Evolutionary conservation across 2,888 invertebrate species (phyloP).

Genomic region (Drosophila engyochracea): DNA sequence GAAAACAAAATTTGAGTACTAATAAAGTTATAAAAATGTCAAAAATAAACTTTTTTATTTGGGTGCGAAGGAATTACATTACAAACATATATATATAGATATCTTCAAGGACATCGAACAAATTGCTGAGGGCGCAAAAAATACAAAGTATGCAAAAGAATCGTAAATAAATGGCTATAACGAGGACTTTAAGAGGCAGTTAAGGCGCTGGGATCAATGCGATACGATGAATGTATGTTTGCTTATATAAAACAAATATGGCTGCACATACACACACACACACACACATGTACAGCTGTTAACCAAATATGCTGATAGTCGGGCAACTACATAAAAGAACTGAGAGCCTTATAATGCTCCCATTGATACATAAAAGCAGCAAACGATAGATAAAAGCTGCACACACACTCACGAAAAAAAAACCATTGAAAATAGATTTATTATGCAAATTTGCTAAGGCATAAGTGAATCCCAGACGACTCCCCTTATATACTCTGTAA

Average conservation of each 20-base stretch:
- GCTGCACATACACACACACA: conserved; percentile 27
- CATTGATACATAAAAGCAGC: conserved; percentile 61
- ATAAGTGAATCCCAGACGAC: conserved; percentile 64
- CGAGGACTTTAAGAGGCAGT: conserved; percentile 56
- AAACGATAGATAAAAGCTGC: conserved; percentile 35
- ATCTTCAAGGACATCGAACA: conserved; percentile 17
- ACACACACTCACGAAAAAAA: conserved; percentile 36
- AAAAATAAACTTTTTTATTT: conserved; percentile 29
- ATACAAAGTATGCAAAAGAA: conserved; percentile 31
- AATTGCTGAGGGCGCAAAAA: conserved; percentile 21
- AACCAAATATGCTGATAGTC: conserved; percentile 63
- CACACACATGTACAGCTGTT: conserved; percentile 38
- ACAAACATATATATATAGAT: neutral
- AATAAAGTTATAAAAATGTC: conserved; percentile 75
- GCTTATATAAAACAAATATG: conserved; percentile 57
- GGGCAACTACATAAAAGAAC: conserved; percentile 57
- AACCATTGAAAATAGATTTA: conserved; percentile 82
- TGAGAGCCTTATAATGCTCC: conserved; percentile 45
- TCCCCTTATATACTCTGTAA: conserved; percentile 37
- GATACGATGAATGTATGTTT: conserved; percentile 26
- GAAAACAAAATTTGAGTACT: conserved; percentile 69
- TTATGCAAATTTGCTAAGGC: conserved; percentile 77
- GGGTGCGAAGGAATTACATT: neutral
- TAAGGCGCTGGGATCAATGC: conserved; percentile 52
- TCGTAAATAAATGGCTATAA: conserved; percentile 56